A percentile compares a stretch with the other conserved stretches of the same genome.
Evolutionary conservation across 2,888 invertebrate species (phyloP).

Genomic region (Liopterus haemorrhoidalis): DNA sequence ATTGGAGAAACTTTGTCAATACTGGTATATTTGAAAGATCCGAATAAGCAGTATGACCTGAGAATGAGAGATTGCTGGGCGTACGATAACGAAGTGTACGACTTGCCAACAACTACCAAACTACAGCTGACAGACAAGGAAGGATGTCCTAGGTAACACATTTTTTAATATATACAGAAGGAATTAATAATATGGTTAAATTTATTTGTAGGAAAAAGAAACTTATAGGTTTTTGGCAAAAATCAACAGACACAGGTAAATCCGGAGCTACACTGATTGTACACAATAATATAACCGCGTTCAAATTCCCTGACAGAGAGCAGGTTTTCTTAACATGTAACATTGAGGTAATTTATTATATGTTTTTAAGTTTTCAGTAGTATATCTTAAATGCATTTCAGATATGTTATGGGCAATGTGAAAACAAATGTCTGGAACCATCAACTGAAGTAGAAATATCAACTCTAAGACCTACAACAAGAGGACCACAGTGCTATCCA

Average conservation of each 20-base stretch:
- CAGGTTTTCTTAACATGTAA: slow-evolving; percentile 70
- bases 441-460: slow-evolving; percentile 32
- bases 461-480: slow-evolving; percentile 34
- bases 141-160: slow-evolving; percentile 60
- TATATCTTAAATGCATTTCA: slow-evolving; percentile 1
- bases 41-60: slow-evolving; percentile 57
- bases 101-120: slow-evolving; percentile 52
- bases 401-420: slow-evolving; percentile 26
- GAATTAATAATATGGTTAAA: too few species aligned
- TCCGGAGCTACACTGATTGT: slow-evolving; percentile 59
- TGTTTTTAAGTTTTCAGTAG: slow-evolving; percentile 5
- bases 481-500: slow-evolving; percentile 35
- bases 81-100: slow-evolving; percentile 59
- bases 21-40: slow-evolving; percentile 62
- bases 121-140: slow-evolving; percentile 61
- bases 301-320: slow-evolving; percentile 67
- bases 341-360: slow-evolving; percentile 53
- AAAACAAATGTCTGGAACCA: slow-evolving; percentile 22
- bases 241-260: slow-evolving; percentile 52
- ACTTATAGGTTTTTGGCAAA: slow-evolving; percentile 55
- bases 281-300: slow-evolving; percentile 63
- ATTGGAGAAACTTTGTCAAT: slow-evolving; percentile 66
- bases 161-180: slow-evolving; percentile 4
- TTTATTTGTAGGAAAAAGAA: slow-evolving; percentile 19
- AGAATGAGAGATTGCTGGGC: slow-evolving; percentile 70